phyloP scores from a whole-genome alignment of 2,888 invertebrate genomes.

The Chymomyza fuscimana region DNA sequence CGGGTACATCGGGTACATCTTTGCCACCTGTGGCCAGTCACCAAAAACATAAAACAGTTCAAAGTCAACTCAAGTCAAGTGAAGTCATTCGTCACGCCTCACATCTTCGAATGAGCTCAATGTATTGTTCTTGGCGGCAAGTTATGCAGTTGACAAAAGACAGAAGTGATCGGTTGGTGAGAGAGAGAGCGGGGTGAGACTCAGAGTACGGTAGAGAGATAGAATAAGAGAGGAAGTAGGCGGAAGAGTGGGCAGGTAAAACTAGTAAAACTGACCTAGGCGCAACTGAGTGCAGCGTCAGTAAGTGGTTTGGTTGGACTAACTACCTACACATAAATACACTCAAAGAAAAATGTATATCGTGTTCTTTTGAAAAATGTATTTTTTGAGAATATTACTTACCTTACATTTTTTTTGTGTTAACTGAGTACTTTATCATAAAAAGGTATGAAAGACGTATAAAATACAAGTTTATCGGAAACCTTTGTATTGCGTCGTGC shows the following conservation, averaged over 20 bases:
- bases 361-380: neutral
- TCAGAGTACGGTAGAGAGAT: too few species aligned
- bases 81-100: slow-evolving; percentile 62
- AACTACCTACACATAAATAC: neutral
- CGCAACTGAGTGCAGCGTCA: neutral
- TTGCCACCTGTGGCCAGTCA: neutral
- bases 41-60: slow-evolving; percentile 13
- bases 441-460: too few species aligned
- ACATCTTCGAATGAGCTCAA: slow-evolving; percentile 49
- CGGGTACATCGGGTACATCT: neutral
- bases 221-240: neutral
- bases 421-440: too few species aligned
- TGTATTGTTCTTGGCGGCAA: slow-evolving; percentile 45
- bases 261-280: neutral
- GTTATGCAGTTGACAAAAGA: neutral
- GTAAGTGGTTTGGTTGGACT: neutral
- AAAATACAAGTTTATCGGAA: too few species aligned
- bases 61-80: slow-evolving; percentile 49
- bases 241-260: neutral
- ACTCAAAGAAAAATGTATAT: neutral
- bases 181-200: neutral
- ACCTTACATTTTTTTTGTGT: too few species aligned
- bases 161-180: neutral
- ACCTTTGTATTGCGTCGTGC: too few species aligned
- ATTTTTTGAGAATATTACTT: neutral